These are phyloP conservation scores for Esox masquinongy DNA, from an alignment of 2,797 vertebrate species.

Conservation along the genomic window DNA sequence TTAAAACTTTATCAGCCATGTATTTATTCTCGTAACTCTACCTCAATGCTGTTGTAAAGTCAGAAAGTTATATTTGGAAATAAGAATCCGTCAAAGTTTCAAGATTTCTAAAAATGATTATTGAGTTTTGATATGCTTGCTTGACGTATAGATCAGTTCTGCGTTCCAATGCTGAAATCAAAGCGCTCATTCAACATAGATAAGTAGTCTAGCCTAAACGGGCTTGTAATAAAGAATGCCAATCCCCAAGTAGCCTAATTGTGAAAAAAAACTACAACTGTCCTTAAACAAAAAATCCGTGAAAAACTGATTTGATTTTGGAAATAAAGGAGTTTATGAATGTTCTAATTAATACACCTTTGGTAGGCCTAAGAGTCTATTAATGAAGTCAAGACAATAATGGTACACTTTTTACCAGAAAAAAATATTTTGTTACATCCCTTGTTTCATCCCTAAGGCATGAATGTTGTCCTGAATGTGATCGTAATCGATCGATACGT, in stretches of 20 bases:
- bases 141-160: conserved; percentile 20
- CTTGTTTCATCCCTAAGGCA: neutral
- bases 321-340: neutral
- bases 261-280: neutral
- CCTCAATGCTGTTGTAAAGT: neutral
- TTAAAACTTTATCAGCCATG: conserved; percentile 28
- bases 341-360: neutral
- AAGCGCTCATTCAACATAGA: conserved; percentile 53
- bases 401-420: neutral
- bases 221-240: neutral
- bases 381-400: neutral
- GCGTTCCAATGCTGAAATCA: conserved; percentile 41
- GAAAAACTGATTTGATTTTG: neutral
- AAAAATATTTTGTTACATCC: neutral
- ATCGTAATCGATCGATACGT: neutral
- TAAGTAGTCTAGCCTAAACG: conserved; percentile 10
- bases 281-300: neutral
- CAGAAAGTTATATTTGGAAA: neutral
- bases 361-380: neutral
- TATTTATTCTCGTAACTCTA: neutral
- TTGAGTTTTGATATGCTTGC: conserved; percentile 28
- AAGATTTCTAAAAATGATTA: conserved; percentile 8
- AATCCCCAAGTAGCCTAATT: neutral
- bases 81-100: neutral
- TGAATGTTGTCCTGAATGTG: neutral